phyloP scores from a whole-genome alignment of 2,888 invertebrate genomes.

The Anagyrus pseudococci region DNA sequence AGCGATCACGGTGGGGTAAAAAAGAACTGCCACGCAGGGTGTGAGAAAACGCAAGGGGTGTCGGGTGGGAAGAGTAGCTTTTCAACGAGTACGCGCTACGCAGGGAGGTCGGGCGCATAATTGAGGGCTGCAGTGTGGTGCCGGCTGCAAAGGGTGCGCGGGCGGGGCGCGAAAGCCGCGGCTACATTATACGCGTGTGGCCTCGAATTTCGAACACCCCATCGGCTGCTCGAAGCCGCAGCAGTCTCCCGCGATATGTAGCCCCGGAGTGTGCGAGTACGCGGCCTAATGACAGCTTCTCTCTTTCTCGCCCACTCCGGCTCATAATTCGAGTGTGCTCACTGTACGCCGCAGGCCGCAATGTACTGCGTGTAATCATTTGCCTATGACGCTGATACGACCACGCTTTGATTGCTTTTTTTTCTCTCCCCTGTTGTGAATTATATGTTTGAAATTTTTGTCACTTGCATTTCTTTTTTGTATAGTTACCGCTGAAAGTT shows the following conservation, averaged over 20 bases:
- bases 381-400: conserved; percentile 6
- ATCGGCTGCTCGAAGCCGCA: conserved; percentile 46
- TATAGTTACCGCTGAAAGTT: neutral
- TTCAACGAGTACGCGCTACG: neutral
- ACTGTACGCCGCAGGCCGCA: neutral
- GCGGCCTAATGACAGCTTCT: conserved; percentile 27
- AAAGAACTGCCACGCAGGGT: neutral
- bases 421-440: neutral
- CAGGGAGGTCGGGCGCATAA: conserved; percentile 7
- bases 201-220: conserved; percentile 60
- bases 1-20: neutral
- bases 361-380: conserved; percentile 53
- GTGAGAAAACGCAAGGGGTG: too few species aligned
- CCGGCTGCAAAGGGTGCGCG: conserved; percentile 5
- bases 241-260: conserved; percentile 45
- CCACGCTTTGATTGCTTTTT: conserved; percentile 10
- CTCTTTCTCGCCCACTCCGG: neutral
- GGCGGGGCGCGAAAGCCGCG: neutral
- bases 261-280: too few species aligned
- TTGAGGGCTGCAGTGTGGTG: conserved; percentile 19
- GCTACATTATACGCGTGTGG: conserved; percentile 44
- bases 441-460: neutral
- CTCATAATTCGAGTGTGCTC: conserved; percentile 6
- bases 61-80: neutral
- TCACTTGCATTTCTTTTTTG: neutral